Conservation (phyloP, 2,888 invertebrate species). For the Ectobius pallidus region DNA sequence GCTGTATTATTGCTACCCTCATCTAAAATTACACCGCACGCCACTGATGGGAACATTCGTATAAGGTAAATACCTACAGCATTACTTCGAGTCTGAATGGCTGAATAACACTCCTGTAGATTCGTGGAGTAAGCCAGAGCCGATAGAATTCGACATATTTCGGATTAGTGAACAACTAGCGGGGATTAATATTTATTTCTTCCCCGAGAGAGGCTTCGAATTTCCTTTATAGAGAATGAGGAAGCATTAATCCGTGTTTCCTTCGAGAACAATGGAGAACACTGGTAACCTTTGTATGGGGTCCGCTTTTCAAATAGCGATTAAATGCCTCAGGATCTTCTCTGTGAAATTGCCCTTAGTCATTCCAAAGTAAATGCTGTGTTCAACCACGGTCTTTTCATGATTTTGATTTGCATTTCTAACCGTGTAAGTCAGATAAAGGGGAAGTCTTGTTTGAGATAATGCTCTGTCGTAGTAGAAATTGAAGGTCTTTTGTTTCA, state of each 20-base stretch:
- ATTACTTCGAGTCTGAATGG: too few species aligned
- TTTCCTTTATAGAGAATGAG: not conserved
- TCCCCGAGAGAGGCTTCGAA: not conserved
- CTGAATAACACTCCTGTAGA: too few species aligned
- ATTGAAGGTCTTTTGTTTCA: too few species aligned
- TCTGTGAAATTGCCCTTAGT: not conserved
- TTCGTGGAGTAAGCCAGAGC: too few species aligned
- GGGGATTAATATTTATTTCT: not conserved
- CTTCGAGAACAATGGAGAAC: not conserved
- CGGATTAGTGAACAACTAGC: too few species aligned
- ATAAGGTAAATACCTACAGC: too few species aligned
- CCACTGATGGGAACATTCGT: too few species aligned
- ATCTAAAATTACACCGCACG: too few species aligned
- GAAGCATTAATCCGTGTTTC: not conserved
- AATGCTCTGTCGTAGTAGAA: too few species aligned
- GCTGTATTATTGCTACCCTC: too few species aligned
- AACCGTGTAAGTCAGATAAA: not conserved
- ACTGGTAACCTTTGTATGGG: not conserved
- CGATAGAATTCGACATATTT: too few species aligned
- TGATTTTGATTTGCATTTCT: not conserved
- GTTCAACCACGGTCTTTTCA: not conserved
- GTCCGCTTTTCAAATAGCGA: not conserved
- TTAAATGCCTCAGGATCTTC: not conserved
- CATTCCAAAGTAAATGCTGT: not conserved
- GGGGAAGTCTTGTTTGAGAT: too few species aligned